Evolutionary conservation across 2,888 invertebrate species (phyloP).

Genomic region (Drosophila demipolita): DNA sequence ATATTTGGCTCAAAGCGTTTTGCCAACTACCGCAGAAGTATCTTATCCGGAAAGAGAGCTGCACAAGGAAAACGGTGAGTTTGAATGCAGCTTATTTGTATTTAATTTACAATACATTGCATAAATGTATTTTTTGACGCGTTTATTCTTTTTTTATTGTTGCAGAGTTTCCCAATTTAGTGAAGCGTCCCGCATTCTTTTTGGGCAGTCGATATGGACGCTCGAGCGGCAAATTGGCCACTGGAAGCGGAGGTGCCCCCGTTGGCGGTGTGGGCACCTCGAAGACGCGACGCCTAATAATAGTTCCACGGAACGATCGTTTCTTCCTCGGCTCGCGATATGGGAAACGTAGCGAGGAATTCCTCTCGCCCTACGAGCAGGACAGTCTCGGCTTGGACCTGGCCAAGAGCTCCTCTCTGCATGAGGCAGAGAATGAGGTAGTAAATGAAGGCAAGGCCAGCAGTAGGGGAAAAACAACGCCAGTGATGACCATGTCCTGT

Average conservation of each 20-base stretch:
- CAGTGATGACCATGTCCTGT: conserved; percentile 81
- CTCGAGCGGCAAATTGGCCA: conserved; percentile 65
- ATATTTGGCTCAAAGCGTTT: conserved; percentile 64
- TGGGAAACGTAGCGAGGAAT: conserved; percentile 82
- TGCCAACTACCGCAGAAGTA: conserved; percentile 59
- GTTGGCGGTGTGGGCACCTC: conserved; percentile 67
- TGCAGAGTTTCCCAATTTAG: conserved; percentile 62
- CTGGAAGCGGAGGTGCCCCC: conserved; percentile 43
- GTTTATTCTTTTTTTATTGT: not conserved
- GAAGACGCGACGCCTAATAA: conserved; percentile 81
- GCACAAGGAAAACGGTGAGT: conserved; percentile 61
- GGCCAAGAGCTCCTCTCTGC: conserved; percentile 18
- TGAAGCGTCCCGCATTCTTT: conserved; percentile 85
- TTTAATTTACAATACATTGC: not conserved
- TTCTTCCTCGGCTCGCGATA: conserved; percentile 85
- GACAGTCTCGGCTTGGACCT: conserved; percentile 43
- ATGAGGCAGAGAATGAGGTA: conserved; percentile 34
- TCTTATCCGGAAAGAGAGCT: conserved; percentile 62
- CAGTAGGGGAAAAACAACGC: conserved; percentile 14
- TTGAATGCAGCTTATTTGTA: not conserved
- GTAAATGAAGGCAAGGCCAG: conserved; percentile 20
- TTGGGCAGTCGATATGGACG: conserved; percentile 86
- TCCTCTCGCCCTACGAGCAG: conserved; percentile 72
- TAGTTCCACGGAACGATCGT: conserved; percentile 84
- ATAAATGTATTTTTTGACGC: not conserved